Evolutionary conservation across 2,888 invertebrate species (phyloP).

Genomic region (Leucoma salicis): DNA sequence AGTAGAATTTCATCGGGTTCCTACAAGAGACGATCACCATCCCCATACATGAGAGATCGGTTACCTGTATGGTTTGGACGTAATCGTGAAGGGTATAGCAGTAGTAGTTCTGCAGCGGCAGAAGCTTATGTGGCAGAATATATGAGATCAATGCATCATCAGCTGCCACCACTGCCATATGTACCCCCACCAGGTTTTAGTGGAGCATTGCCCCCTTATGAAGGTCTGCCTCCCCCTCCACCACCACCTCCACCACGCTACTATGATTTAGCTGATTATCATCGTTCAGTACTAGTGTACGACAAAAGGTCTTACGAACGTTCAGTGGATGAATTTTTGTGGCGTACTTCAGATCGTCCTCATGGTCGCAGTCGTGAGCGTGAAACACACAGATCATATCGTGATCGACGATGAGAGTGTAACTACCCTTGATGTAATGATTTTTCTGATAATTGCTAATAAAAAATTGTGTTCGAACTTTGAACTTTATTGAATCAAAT

Average conservation of each 20-base stretch:
- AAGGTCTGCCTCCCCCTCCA: slow-evolving; percentile 86
- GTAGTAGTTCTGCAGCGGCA: slow-evolving; percentile 83
- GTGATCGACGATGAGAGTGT: slow-evolving; percentile 80
- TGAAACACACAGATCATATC: slow-evolving; percentile 81
- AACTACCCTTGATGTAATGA: slow-evolving; percentile 66
- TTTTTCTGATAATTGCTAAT: slow-evolving; percentile 61
- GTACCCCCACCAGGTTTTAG: slow-evolving; percentile 84
- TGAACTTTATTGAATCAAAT: slow-evolving; percentile 76
- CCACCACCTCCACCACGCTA: slow-evolving; percentile 85
- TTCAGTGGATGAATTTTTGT: slow-evolving; percentile 92
- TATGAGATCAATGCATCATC: slow-evolving; percentile 93
- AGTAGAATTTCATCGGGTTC: slow-evolving; percentile 80
- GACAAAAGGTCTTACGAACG: slow-evolving; percentile 93
- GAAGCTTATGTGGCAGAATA: slow-evolving; percentile 94
- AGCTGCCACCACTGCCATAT: slow-evolving; percentile 92
- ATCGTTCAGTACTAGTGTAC: slow-evolving; percentile 83
- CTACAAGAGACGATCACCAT: slow-evolving; percentile 82
- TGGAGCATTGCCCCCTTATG: slow-evolving; percentile 78
- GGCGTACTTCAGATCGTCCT: slow-evolving; percentile 88
- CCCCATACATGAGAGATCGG: slow-evolving; percentile 82
- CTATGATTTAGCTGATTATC: slow-evolving; percentile 89
- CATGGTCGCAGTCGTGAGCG: slow-evolving; percentile 82
- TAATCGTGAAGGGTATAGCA: slow-evolving; percentile 65
- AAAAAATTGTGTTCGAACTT: slow-evolving; percentile 77
- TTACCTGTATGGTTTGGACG: slow-evolving; percentile 85